Conservation (phyloP, 1,140 invertebrate species). For the Wasmannia auropunctata region DNA sequence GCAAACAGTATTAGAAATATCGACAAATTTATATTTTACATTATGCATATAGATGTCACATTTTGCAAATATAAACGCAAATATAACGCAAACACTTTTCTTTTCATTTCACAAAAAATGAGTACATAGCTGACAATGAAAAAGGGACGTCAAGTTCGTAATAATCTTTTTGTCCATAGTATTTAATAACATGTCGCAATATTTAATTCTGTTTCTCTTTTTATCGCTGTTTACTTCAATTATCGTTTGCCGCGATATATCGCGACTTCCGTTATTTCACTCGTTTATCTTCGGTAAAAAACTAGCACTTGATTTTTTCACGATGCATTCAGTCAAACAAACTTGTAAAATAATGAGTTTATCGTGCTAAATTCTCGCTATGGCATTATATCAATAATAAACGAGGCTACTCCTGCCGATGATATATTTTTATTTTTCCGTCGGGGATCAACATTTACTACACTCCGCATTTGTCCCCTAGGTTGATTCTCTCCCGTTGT, state of each 20-base stretch:
- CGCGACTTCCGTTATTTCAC: background rate
- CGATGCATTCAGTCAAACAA: background rate
- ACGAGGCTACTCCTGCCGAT: background rate
- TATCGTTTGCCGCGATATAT: background rate
- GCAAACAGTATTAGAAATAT: background rate
- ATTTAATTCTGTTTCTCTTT: slow-evolving; percentile 27
- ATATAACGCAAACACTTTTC: slow-evolving; percentile 20
- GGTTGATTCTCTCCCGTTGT: background rate
- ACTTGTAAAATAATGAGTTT: slow-evolving; percentile 14
- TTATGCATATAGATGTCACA: background rate
- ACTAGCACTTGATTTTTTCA: background rate
- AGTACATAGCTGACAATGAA: background rate
- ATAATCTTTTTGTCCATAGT: background rate
- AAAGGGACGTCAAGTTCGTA: background rate
- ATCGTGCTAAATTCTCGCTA: background rate
- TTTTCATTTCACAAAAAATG: background rate
- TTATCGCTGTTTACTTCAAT: slow-evolving; percentile 4
- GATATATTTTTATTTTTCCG: slow-evolving; percentile 6
- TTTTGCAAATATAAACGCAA: too few species aligned
- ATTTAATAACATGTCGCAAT: slow-evolving; percentile 3
- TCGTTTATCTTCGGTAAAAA: slow-evolving; percentile 21
- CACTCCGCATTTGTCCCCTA: background rate
- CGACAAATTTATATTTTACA: background rate
- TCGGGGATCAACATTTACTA: background rate
- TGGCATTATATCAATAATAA: background rate